Evolutionary conservation across 2,113 vertebrate genomes (phyloP), one percentile per base, ranked within the genome.

Genomic region (Ariopsis seemanni): DNA sequence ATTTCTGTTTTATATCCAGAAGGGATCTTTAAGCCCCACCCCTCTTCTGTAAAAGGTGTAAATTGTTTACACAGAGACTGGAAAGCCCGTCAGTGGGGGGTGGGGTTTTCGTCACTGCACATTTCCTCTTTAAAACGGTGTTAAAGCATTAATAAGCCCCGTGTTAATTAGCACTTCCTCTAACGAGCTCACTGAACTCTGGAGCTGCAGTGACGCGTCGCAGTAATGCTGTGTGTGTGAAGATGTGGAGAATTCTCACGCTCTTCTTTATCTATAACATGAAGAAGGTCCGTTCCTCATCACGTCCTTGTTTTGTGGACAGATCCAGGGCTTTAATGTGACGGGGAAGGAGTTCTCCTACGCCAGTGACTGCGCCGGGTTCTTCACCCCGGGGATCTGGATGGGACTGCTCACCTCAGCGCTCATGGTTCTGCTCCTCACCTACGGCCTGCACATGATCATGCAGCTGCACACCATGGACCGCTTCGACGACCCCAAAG

Each of bases 281-380:
- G 20, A 63, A 34, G 18, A 25, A 25, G 22, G 15, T 58, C 58
- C 6, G 17, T 60, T 58, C 58, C 53, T 52, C 42, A 25, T 78
- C 50, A 69, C 11, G 57, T 4, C 69, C 22, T 75, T 55, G 55
- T 48, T 48, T 82, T 72, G 34, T 27, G 1, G 60, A 27, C 91
- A 99, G 98, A 97, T 99, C 87, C 98, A 99, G 93, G 97, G 96
- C 88, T 99, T 99, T 87, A 93, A 97, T 3, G 86, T 97, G 78
- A 92, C 91, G 0, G 95, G 93, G 1, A 89, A 93, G 1, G 94
- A 95, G 14, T 99, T 99, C 94, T 95, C 97, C 0, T 96, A 96
- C 0, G 96, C 97, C 89, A 96, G 94, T 11, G 98, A 98, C 92
- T 99, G 97, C 4, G 92, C 96, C 0, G 94, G 97, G 10, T 95